Percentiles rank a stretch among this genome's conserved stretches.
These are phyloP conservation scores for Cerceris rybyensis DNA, from an alignment of 2,888 invertebrate genomes.

Conservation along the genomic window DNA sequence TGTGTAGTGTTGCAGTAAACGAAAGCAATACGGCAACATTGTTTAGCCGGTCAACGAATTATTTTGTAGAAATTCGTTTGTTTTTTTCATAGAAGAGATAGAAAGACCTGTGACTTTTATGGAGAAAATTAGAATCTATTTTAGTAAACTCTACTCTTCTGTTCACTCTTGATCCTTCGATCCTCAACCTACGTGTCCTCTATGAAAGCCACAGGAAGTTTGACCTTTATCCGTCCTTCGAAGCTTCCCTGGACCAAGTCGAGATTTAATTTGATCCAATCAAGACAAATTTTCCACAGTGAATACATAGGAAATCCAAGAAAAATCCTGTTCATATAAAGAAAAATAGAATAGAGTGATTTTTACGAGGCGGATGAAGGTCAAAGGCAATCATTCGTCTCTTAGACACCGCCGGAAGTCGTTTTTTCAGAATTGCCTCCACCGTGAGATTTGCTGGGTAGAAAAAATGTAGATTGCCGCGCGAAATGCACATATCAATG, in stretches of 20 bases:
- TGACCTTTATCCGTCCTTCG: not conserved
- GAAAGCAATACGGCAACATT: constrained; percentile 21
- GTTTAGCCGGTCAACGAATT: constrained; percentile 30
- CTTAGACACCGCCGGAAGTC: not conserved
- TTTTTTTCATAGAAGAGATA: constrained; percentile 10
- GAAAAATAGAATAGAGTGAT: too few species aligned
- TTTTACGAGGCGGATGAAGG: not conserved
- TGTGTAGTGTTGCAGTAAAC: constrained; percentile 17
- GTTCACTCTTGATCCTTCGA: constrained; percentile 36
- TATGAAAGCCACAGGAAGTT: constrained; percentile 25
- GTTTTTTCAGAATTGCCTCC: too few species aligned
- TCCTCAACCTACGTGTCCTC: constrained; percentile 8
- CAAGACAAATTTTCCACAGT: not conserved
- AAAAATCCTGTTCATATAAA: too few species aligned
- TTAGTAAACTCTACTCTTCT: constrained; percentile 44
- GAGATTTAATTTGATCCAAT: not conserved
- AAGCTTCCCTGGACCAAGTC: not conserved
- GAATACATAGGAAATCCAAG: too few species aligned
- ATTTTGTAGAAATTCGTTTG: constrained; percentile 34
- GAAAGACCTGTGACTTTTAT: constrained; percentile 55
- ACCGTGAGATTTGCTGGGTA: too few species aligned
- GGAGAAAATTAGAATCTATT: constrained; percentile 60
- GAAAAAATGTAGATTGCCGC: too few species aligned
- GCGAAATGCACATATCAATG: too few species aligned
- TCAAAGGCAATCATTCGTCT: not conserved